A percentile compares a stretch with the other conserved stretches of the same genome.
phyloP scores from a whole-genome alignment of 2,113 vertebrate species.

The Saguinus imperator region DNA sequence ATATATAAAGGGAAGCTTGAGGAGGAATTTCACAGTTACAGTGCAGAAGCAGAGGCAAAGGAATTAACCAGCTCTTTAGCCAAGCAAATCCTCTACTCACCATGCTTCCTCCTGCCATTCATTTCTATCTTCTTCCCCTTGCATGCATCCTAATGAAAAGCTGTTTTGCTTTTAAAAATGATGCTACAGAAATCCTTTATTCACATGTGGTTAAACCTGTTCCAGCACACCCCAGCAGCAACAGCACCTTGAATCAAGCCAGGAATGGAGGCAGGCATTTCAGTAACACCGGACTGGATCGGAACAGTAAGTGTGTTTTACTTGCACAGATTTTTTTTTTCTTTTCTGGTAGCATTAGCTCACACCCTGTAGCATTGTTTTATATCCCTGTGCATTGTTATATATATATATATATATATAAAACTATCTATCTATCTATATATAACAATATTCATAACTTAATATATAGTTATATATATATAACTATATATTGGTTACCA shows the following conservation, averaged over 20 bases:
- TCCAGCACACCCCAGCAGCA: slow-evolving; percentile 86
- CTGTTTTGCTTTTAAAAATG: slow-evolving; percentile 92
- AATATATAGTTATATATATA: too few species aligned
- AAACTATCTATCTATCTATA: too few species aligned
- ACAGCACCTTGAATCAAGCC: slow-evolving; percentile 93
- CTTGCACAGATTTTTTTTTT: neutral
- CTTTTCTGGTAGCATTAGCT: slow-evolving; percentile 34
- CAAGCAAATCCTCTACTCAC: slow-evolving; percentile 68
- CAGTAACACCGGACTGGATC: slow-evolving; percentile 82
- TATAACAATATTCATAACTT: too few species aligned
- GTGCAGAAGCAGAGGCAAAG: slow-evolving; percentile 76
- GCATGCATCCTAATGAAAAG: slow-evolving; percentile 89
- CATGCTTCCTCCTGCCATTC: slow-evolving; percentile 89
- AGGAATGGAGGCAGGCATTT: slow-evolving; percentile 91
- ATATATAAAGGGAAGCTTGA: slow-evolving; percentile 87
- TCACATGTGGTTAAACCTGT: slow-evolving; percentile 86
- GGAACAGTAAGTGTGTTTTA: slow-evolving; percentile 89
- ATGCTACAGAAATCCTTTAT: slow-evolving; percentile 94
- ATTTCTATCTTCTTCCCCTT: slow-evolving; percentile 87
- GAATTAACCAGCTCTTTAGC: slow-evolving; percentile 72
- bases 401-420: too few species aligned
- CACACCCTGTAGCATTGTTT: slow-evolving; percentile 10
- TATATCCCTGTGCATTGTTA: too few species aligned
- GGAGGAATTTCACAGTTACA: slow-evolving; percentile 81
- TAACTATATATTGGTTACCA: too few species aligned